A percentile compares a stretch with the other conserved stretches of the same genome.
These are phyloP conservation scores for Pteruthius melanotis DNA, from an alignment of 2,113 vertebrate genomes.

Conservation along the genomic window DNA sequence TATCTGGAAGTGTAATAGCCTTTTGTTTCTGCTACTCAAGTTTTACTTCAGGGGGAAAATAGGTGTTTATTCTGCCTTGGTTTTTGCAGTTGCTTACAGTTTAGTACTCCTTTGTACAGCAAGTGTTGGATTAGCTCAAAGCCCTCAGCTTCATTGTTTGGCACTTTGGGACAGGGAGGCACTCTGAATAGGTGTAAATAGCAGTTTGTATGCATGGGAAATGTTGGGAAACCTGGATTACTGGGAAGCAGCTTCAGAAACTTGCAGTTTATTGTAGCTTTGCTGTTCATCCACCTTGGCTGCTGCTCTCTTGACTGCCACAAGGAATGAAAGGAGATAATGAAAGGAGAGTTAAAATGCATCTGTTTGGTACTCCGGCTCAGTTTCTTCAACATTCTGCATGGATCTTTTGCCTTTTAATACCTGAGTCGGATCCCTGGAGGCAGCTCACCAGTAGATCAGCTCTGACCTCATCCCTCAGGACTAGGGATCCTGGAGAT, in stretches of 20 bases:
- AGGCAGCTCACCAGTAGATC: not conserved
- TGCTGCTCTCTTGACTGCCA: not conserved
- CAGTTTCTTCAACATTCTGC: not conserved
- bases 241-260: not conserved
- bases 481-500: not conserved
- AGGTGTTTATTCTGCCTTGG: not conserved
- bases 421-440: not conserved
- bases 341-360: not conserved
- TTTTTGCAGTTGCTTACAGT: not conserved
- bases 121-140: not conserved
- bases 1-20: not conserved
- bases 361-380: not conserved
- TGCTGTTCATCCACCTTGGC: fast-evolving
- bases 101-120: not conserved
- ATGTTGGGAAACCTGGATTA: not conserved
- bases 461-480: not conserved
- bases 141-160: not conserved
- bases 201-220: not conserved
- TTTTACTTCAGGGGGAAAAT: not conserved
- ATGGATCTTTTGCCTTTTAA: not conserved
- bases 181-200: not conserved
- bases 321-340: not conserved
- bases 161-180: not conserved
- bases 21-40: not conserved
- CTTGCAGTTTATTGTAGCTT: not conserved